A percentile compares a stretch with the other conserved stretches of the same genome.
Evolutionary conservation across 2,797 vertebrate species (phyloP).

Genomic region (Pipistrellus pipistrellus): DNA sequence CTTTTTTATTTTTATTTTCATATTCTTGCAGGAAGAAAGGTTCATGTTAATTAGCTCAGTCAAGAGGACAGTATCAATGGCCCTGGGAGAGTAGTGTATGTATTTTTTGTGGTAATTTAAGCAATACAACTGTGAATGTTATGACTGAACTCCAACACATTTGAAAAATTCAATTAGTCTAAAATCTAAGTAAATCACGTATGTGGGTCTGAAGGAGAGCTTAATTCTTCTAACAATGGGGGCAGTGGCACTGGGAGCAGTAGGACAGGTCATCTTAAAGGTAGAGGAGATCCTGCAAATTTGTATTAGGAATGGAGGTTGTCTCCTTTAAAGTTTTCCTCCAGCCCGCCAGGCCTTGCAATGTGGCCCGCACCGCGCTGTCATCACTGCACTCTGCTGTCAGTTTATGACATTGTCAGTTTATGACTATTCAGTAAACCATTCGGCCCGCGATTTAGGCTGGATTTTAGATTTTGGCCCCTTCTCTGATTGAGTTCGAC

Average conservation of each 20-base stretch:
- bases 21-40: background rate
- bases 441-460: no score
- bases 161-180: background rate
- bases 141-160: background rate
- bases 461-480: no score
- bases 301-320: background rate
- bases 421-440: no score
- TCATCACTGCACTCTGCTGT: no score
- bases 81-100: background rate
- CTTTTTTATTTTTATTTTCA: background rate
- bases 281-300: background rate
- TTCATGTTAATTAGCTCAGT: background rate
- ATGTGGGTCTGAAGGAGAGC: background rate
- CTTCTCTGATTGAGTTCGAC: no score
- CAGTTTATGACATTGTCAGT: no score
- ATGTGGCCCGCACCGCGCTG: no score
- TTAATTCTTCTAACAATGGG: background rate
- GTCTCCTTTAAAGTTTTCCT: background rate
- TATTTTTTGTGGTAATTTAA: background rate
- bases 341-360: no score
- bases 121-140: background rate
- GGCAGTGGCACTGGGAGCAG: background rate
- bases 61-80: background rate
- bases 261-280: background rate
- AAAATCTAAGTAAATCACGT: background rate